These are phyloP conservation scores for Dasyornis broadbenti DNA, from an alignment of 2,113 vertebrate species.

Conservation along the genomic window DNA sequence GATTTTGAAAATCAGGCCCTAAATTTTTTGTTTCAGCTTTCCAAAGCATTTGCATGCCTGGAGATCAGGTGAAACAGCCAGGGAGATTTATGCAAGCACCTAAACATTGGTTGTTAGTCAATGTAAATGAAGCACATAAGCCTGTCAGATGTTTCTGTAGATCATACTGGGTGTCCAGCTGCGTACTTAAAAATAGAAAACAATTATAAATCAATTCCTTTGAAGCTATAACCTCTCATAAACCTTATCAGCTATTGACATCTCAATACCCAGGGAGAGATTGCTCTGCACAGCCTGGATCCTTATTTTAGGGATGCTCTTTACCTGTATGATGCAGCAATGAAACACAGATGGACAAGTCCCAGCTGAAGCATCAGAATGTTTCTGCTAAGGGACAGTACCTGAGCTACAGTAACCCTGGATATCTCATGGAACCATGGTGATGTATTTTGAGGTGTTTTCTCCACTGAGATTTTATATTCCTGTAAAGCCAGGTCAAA, in stretches of 20 bases:
- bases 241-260: neutral
- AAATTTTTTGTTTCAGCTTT: neutral
- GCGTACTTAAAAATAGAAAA: neutral
- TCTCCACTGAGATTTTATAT: neutral
- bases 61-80: neutral
- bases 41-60: neutral
- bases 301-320: neutral
- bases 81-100: neutral
- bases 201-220: neutral
- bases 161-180: neutral
- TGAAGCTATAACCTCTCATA: neutral
- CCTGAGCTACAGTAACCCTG: neutral
- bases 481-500: neutral
- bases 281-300: neutral
- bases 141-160: neutral
- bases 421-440: neutral
- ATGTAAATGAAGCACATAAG: neutral
- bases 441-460: neutral
- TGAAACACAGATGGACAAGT: neutral
- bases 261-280: neutral
- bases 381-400: neutral
- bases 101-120: neutral
- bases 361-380: neutral
- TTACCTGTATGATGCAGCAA: neutral
- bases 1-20: neutral